These are phyloP conservation scores for Macrotrachela quadricornifera DNA, from an alignment of 1,140 invertebrate species.

Conservation along the genomic window DNA sequence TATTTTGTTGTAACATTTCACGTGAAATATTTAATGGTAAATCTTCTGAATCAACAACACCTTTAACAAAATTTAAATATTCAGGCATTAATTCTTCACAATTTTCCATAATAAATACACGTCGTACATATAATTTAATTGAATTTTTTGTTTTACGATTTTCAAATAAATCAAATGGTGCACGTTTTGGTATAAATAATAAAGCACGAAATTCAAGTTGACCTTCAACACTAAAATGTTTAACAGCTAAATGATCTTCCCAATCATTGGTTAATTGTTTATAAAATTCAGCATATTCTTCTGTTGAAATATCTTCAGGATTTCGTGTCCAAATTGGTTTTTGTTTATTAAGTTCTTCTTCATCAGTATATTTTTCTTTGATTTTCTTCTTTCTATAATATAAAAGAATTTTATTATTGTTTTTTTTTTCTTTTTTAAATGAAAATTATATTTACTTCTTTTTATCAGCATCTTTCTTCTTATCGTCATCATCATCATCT, in stretches of 20 bases:
- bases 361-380: constrained; percentile 89
- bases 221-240: constrained; percentile 95
- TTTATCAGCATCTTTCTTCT: constrained; percentile 17
- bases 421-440: constrained; percentile 14
- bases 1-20: constrained; percentile 96
- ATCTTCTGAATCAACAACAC: constrained; percentile 93
- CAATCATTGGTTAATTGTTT: constrained; percentile 93
- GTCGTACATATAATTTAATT: constrained; percentile 84
- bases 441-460: too few relatives aligned
- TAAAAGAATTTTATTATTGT: too few relatives aligned
- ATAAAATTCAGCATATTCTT: constrained; percentile 98
- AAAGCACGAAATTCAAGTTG: constrained; percentile 89
- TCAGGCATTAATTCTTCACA: constrained; percentile 94
- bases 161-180: constrained; percentile 92
- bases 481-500: constrained; percentile 9
- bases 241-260: constrained; percentile 94
- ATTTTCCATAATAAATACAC: constrained; percentile 98
- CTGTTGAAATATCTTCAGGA: constrained; percentile 83
- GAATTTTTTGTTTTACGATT: constrained; percentile 95
- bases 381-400: constrained; percentile 69
- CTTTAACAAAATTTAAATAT: constrained; percentile 85
- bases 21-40: constrained; percentile 89
- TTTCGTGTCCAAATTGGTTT: constrained; percentile 97
- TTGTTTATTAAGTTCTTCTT: constrained; percentile 96
- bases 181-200: constrained; percentile 73